These are phyloP conservation scores for Dasypus novemcinctus DNA, from an alignment of 2,113 vertebrate genomes.

Conservation along the genomic window DNA sequence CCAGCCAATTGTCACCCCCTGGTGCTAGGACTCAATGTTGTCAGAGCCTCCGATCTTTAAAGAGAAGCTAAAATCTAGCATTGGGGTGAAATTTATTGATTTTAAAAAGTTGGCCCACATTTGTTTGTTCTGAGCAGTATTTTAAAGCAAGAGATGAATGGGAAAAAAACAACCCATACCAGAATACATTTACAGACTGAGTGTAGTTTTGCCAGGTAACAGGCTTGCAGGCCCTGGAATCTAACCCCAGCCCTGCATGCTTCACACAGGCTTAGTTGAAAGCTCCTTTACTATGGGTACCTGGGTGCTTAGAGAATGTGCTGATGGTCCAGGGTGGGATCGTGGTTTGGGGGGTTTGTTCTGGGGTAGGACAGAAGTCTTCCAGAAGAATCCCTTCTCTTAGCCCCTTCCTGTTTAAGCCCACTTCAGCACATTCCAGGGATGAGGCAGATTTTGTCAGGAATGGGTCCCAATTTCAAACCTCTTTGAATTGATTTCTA, in stretches of 20 bases:
- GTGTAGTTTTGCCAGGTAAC: not conserved
- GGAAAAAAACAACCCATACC: not conserved
- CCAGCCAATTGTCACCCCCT: not conserved
- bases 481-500: not conserved
- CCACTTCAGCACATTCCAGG: not conserved
- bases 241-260: not conserved
- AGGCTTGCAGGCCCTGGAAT: not conserved
- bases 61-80: not conserved
- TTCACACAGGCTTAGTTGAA: not conserved
- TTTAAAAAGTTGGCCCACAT: not conserved
- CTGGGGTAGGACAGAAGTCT: not conserved
- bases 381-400: not conserved
- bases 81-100: not conserved
- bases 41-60: not conserved
- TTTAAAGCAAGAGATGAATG: not conserved
- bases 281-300: not conserved
- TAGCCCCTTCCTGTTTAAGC: accelerated
- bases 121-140: not conserved
- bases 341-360: not conserved
- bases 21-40: no score
- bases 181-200: not conserved
- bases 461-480: not conserved
- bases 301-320: not conserved
- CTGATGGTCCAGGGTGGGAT: not conserved
- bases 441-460: not conserved